Evolutionary conservation across 2,797 vertebrate species (phyloP).

Genomic region (Gymnocypris eckloni): DNA sequence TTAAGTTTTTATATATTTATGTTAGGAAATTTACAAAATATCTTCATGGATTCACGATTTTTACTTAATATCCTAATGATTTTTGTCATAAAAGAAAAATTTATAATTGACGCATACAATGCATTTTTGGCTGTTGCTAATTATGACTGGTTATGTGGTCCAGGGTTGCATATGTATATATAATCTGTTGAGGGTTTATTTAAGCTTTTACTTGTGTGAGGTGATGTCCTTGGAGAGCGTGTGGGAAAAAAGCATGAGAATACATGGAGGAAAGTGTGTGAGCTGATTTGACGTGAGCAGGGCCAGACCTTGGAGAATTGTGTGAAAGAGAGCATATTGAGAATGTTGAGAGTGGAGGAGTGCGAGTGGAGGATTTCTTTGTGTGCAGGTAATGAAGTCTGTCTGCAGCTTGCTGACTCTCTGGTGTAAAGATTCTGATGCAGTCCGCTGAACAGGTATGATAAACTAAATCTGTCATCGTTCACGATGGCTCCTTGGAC

Average conservation of each 20-base stretch:
- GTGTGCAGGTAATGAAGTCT: conserved; percentile 47
- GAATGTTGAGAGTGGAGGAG: conserved; percentile 11
- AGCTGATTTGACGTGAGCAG: conserved; percentile 24
- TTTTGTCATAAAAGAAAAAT: too few relatives aligned
- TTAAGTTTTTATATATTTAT: too few relatives aligned
- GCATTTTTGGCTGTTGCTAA: too few relatives aligned
- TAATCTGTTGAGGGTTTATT: conserved; percentile 12
- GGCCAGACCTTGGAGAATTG: conserved; percentile 40
- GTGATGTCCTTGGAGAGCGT: conserved; percentile 22
- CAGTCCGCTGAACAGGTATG: not conserved
- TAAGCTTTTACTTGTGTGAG: conserved; percentile 6
- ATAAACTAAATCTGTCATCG: conserved; percentile 25
- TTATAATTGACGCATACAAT: too few relatives aligned
- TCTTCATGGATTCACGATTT: too few relatives aligned
- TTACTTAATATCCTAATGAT: too few relatives aligned
- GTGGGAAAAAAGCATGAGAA: conserved; percentile 5
- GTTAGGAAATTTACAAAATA: too few relatives aligned
- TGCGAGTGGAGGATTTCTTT: conserved; percentile 17
- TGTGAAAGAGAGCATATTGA: conserved; percentile 11
- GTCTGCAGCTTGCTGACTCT: conserved; percentile 7
- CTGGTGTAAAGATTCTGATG: conserved; percentile 34
- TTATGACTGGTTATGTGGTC: too few relatives aligned
- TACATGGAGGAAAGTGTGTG: not conserved
- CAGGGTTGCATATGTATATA: not conserved
- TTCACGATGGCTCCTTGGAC: not conserved